Evolutionary conservation across 1,140 invertebrate species (phyloP), one percentile per base, ranked within the genome.

Genomic region (Drosophila nikananu): DNA sequence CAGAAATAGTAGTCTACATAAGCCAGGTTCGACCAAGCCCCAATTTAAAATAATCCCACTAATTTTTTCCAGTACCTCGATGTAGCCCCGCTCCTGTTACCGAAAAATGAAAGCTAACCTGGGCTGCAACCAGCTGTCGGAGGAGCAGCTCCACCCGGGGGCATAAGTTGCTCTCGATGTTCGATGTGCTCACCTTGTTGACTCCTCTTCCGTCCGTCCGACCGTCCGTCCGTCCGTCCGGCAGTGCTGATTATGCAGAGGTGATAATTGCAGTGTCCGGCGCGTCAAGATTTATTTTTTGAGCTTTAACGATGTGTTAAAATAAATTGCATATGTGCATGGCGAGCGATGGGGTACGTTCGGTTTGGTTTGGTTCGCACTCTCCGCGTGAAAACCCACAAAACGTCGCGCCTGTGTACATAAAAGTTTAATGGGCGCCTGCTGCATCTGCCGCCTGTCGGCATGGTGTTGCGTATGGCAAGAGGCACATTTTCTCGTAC

Each of bases 301-400:
- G 86, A 86, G 86, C 86, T 82, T 90, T 90, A 90, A 90, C 86
- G 86, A 90, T 90, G 86, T 90, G 86, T 90, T 90, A 90, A 90
- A 90, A 90, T 90, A 90, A 90, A 90, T 90, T 90, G 86, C 86
- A 90, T 91, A 81, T 82, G 66, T 76, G 63, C 44, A 37, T 51
- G 60, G 52, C 46, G 44, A 57, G 35, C 46, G 62, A 60, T 65
- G n/a, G 23, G 37, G 32, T 32, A 12, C 12, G 27, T 39, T 48
- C 21, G 46, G 21, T 27, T 51, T 19, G 49, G 17, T 52, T 19
- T 27, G 27, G 17, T 19, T 49, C 35, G 39, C 62, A 19, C 65
- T 48, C 44, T 42, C 37, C 49, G 23, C 35, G 39, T 60, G 57
- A 90, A 90, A 90, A 90, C 64, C 71, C 82, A 90, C 86, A 90